Conservation (phyloP, 1,140 invertebrate genomes). For the Cydia fagiglandana region DNA sequence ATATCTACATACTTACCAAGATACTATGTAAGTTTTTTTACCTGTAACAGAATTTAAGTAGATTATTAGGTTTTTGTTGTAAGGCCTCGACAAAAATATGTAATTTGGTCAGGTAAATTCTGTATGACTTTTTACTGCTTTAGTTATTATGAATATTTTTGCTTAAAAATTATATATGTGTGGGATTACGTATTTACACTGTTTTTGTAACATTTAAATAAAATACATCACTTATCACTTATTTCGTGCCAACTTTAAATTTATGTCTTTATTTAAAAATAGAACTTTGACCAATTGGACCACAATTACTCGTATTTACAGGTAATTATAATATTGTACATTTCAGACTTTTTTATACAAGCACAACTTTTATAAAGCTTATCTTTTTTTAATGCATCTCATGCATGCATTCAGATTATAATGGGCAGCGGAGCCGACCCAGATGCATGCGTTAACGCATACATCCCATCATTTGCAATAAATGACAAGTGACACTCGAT, state of each 20-base stretch:
- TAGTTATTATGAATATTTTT: background rate
- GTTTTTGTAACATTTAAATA: background rate
- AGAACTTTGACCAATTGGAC: no score
- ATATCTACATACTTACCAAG: no score
- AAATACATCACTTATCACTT: no score
- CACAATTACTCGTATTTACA: background rate
- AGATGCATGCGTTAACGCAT: conserved; percentile 22
- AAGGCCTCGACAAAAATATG: background rate
- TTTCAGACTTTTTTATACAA: background rate
- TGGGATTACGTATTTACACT: background rate
- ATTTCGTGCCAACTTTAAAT: no score
- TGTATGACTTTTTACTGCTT: background rate
- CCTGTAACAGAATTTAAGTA: background rate
- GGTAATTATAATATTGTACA: background rate
- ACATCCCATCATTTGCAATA: conserved; percentile 20
- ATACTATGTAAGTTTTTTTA: background rate
- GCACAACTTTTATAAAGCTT: background rate
- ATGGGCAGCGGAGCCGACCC: conserved; percentile 17
- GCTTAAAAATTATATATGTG: background rate
- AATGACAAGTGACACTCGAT: conserved; percentile 25
- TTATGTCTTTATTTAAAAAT: no score
- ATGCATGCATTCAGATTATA: background rate
- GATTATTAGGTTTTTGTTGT: background rate
- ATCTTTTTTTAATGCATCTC: conserved; percentile 4
- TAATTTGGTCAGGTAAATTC: background rate